A percentile compares a stretch with the other conserved stretches of the same genome.
Conservation (phyloP, 2,888 invertebrate species). For the Mythimna loreyi region DNA sequence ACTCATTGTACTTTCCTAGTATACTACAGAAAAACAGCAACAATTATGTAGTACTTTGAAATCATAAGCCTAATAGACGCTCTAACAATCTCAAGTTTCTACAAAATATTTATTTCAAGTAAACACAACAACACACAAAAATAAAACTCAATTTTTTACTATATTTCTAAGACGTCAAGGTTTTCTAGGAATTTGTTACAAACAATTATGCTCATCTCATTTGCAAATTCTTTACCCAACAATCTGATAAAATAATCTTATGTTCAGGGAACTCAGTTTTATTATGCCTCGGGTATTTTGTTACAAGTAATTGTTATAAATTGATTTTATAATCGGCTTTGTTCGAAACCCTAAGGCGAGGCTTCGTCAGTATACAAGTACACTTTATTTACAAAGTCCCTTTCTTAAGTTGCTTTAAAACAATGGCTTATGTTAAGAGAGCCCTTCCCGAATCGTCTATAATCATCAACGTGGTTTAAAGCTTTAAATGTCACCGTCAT, state of each 20-base stretch:
- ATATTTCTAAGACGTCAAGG: neutral
- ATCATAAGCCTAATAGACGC: neutral
- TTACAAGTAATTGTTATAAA: constrained; percentile 20
- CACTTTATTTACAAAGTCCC: neutral
- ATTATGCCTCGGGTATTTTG: neutral
- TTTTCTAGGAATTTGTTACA: constrained; percentile 1
- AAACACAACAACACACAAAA: neutral
- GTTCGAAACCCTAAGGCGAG: constrained; percentile 2
- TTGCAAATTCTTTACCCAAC: constrained; percentile 11
- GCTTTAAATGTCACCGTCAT: no score
- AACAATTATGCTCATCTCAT: constrained; percentile 8
- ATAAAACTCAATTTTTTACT: neutral
- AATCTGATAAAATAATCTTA: constrained; percentile 4
- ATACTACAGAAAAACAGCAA: neutral
- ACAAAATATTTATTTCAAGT: neutral
- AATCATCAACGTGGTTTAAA: no score
- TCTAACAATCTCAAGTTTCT: neutral
- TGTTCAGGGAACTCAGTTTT: neutral
- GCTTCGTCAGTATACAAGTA: constrained; percentile 1
- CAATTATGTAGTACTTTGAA: no score
- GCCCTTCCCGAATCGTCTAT: no score
- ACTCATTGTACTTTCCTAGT: no score
- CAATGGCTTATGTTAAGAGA: neutral
- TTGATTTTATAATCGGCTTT: constrained; percentile 35
- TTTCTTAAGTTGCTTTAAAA: neutral